Percentiles rank a stretch among this genome's conserved stretches.
phyloP scores from a whole-genome alignment of 1,140 invertebrate genomes.

The Drosophila takahashii region DNA sequence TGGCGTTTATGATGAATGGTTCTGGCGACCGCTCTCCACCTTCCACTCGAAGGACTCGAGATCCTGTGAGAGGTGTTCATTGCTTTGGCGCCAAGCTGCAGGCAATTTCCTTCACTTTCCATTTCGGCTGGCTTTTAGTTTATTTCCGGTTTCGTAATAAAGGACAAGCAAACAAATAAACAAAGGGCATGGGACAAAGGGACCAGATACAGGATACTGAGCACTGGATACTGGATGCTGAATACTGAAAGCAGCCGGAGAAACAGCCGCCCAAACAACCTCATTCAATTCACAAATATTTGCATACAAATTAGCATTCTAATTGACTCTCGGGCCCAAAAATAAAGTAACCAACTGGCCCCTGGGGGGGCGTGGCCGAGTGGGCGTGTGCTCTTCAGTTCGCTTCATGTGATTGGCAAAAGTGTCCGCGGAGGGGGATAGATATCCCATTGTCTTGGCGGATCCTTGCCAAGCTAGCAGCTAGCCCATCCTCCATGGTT shows the following conservation, averaged over 20 bases:
- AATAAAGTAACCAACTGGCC: conserved; percentile 55
- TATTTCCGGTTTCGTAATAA: conserved; percentile 73
- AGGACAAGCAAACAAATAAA: conserved; percentile 56
- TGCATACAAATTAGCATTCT: conserved; percentile 82
- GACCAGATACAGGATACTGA: conserved; percentile 11
- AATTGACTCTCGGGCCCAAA: conserved; percentile 75
- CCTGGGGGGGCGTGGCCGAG: conserved; percentile 12
- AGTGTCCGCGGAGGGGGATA: conserved; percentile 2
- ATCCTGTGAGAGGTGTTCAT: conserved; percentile 41
- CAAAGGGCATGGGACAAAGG: conserved; percentile 36
- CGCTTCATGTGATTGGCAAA: conserved; percentile 29
- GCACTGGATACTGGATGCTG: not conserved
- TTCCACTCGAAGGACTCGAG: conserved; percentile 12
- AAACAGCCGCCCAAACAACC: conserved; percentile 2
- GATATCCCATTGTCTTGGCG: conserved; percentile 69
- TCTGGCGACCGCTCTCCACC: not conserved
- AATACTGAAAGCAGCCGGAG: conserved; percentile 4
- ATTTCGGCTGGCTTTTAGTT: conserved; percentile 53
- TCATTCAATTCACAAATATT: conserved; percentile 70
- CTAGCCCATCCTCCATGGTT: not conserved
- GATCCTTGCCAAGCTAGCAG: not conserved
- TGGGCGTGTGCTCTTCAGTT: not conserved
- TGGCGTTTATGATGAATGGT: conserved; percentile 27
- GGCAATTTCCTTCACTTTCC: conserved; percentile 76
- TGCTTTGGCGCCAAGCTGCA: conserved; percentile 56